Evolutionary conservation across 2,888 invertebrate genomes (phyloP).

Genomic region (Dryomyza anilis): DNA sequence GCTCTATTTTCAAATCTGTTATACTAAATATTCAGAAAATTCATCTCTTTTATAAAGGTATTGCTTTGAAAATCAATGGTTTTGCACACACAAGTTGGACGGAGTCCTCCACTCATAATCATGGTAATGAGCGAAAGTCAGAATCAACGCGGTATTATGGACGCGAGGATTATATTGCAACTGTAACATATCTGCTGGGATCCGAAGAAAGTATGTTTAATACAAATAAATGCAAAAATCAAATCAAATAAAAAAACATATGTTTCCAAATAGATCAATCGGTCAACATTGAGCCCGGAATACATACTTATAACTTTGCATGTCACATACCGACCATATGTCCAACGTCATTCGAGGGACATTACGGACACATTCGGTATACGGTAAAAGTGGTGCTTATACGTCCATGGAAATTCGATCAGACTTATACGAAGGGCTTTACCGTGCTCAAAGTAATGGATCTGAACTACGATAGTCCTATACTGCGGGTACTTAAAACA

Average conservation of each 20-base stretch:
- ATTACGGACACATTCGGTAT: conserved; percentile 65
- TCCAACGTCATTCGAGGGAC: conserved; percentile 65
- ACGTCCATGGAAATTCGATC: conserved; percentile 84
- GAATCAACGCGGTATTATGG: conserved; percentile 34
- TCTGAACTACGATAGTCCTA: conserved; percentile 62
- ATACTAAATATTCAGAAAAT: not conserved
- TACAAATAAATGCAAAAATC: too few species aligned
- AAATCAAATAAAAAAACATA: too few species aligned
- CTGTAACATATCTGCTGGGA: conserved; percentile 61
- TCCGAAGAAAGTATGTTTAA: conserved; percentile 59
- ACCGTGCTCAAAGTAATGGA: conserved; percentile 79
- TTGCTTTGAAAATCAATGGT: conserved; percentile 34
- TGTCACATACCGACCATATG: conserved; percentile 62
- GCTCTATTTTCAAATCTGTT: too few species aligned
- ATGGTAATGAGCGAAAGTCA: not conserved
- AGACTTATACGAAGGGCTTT: conserved; percentile 69
- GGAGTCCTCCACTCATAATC: not conserved
- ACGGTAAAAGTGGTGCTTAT: conserved; percentile 71
- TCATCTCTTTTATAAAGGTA: conserved; percentile 22
- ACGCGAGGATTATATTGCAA: conserved; percentile 60
- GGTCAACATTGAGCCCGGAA: conserved; percentile 60
- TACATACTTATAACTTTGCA: conserved; percentile 62
- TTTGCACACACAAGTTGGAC: conserved; percentile 31
- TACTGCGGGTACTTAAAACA: conserved; percentile 36
- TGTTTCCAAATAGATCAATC: conserved; percentile 37